Percentiles rank a stretch among this genome's conserved stretches.
Conservation (phyloP, 1,140 invertebrate genomes). For the Lasioglossum baleicum region DNA sequence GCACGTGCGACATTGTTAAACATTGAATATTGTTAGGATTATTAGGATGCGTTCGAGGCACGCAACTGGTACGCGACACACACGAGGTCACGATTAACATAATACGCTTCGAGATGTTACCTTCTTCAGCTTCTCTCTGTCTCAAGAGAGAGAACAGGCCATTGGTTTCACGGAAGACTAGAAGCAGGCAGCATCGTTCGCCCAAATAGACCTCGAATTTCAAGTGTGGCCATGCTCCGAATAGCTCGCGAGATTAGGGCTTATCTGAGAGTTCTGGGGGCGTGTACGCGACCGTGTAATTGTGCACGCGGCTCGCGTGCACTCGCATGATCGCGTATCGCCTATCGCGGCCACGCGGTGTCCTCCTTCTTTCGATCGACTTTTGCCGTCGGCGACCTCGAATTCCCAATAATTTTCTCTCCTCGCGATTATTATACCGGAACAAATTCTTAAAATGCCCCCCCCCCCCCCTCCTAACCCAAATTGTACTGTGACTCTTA, state of each 20-base stretch:
- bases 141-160: background rate
- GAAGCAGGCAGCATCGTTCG: background rate
- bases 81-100: conserved; percentile 14
- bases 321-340: conserved; percentile 19
- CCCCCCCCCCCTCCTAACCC: no score
- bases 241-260: conserved; percentile 26
- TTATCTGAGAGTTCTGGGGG: conserved; percentile 37
- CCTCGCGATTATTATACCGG: no score
- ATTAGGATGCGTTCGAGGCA: background rate
- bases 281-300: conserved; percentile 26
- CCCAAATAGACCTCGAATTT: conserved; percentile 27
- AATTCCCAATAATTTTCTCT: no score
- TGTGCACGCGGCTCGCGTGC: conserved; percentile 24
- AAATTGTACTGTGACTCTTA: no score
- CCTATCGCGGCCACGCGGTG: conserved; percentile 8
- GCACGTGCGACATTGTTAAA: background rate
- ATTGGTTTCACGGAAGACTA: background rate
- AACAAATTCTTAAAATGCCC: no score
- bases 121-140: background rate
- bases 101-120: background rate
- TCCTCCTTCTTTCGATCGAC: conserved; percentile 22
- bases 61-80: background rate
- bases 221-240: conserved; percentile 18
- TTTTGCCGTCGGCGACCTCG: background rate
- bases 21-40: background rate